Base-by-base conservation (phyloP, 2,797 vertebrate genomes). In the Orientallactaga sibirica region DNA sequence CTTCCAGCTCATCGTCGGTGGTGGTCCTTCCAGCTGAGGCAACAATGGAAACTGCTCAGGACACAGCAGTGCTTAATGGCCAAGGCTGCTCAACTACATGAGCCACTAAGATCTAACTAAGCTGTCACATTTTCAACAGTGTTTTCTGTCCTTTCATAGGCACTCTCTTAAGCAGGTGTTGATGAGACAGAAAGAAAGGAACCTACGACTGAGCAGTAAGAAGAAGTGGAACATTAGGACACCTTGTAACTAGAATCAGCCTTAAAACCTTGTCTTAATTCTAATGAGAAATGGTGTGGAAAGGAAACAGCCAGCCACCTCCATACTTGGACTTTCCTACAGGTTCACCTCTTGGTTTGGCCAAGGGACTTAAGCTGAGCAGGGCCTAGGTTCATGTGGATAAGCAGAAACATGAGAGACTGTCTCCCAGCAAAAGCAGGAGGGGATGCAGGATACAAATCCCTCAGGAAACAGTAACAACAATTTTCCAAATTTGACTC, bases 1-100 rank as follows among this genome's bases (percentile, higher is more conserved):
- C 98, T 94, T 99, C 99, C 82, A 99, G 98, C 94, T 99, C 99
- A n/a, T 99, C 99, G 7, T 98, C 98, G 0, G 99, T 99, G 78
- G 99, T 99, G 74, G 98, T 97, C 98, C 97, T 99, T 91, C 99
- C 99, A 98, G 99, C 99, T 99, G 93, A 88, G 73, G 94, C 73
- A 0, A 15, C n/a, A 33, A 33, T 1, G 2, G 22, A 67, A 24
- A 52, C 11, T 20, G 8, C 18, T 90, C 84, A 87, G 84, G 25
- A 70, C 0, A 4, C 29, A 11, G 55, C 8, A 4, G 20, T 8
- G 8, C 4, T 62, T 58, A 80, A 6, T 74, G 25, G 48, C 19
- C 62, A 76, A 1, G 15, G 70, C 27, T 9, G 33, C n/a, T 8
- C 58, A 52, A 18, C 29, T 8, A 61, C 19, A n/a, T 70, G 6